Evolutionary conservation across 2,797 vertebrate species (phyloP), one percentile per base, ranked within the genome.

Genomic region (Periparus ater): DNA sequence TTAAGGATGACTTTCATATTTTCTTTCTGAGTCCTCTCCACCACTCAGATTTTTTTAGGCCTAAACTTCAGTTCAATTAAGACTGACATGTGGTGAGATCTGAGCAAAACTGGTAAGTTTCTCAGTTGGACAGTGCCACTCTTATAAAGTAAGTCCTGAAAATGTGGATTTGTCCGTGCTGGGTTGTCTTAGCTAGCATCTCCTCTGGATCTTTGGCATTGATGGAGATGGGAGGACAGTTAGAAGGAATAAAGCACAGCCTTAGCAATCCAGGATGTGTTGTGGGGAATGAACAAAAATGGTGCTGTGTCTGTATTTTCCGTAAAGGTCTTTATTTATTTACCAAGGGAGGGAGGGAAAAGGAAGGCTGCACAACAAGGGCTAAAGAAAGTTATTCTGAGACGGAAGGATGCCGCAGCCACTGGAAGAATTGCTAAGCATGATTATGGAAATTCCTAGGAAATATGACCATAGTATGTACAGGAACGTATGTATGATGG

Each of bases 361-460:
- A 34, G 7, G 40, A 53, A 10, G 8, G 29, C 42, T 45, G 5
- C 18, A 58, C 15, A 78, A 47, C 27, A 74, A 50, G 23, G 30
- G 20, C 20, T 30, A 45, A 73, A 81, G 27, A 22, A 89, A 65
- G 45, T 74, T 5, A 9, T 90, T 83, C 42, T 27, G 34, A 85
- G 65, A 34, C 21, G 83, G 60, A 65, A 48, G 32, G 22, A 38
- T 74, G 61, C 34, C 74, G 29, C 78, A 60, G 30, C 72, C 70
- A 74, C 72, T 79, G 75, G 85, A 57, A 66, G 40, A 93, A 89
- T 45, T 77, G 51, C 68, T 71, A 88, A 77, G 71, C 47, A 54
- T 78, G 70, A 75, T 95, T 92, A 81, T 74, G 92, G 71, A 74
- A 90, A 84, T 76, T 75, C 62, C 47, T 57, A 53, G 67, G 93